Conservation (phyloP, 2,797 vertebrate species). For the Enteromius afrohamiltoni region DNA sequence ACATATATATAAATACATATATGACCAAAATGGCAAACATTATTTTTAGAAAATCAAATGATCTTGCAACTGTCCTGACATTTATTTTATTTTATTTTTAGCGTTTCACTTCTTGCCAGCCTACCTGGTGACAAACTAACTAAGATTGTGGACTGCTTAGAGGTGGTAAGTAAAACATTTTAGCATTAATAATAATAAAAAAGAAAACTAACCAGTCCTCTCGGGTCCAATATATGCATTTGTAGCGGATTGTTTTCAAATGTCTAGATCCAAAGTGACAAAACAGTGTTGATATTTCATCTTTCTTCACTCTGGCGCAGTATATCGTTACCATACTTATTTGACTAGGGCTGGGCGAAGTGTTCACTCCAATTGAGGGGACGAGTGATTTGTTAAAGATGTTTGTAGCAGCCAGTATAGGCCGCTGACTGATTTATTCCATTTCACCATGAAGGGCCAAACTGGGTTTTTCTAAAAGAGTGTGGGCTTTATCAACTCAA, state of each 20-base stretch:
- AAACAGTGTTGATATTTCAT: conserved; percentile 69
- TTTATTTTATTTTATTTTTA: conserved; percentile 63
- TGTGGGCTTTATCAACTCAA: conserved; percentile 59
- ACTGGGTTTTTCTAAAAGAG: conserved; percentile 54
- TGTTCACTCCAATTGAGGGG: conserved; percentile 66
- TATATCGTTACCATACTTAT: conserved; percentile 69
- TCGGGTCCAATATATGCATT: not conserved
- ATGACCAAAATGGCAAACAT: not conserved
- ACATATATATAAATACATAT: no score
- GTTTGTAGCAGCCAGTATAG: conserved; percentile 67
- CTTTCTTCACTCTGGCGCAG: conserved; percentile 66
- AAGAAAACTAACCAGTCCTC: not conserved
- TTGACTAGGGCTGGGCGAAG: conserved; percentile 72
- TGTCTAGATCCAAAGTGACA: conserved; percentile 58
- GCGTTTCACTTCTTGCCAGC: conserved; percentile 90
- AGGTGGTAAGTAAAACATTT: conserved; percentile 86
- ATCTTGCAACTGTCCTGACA: conserved; percentile 2
- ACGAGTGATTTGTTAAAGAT: conserved; percentile 75
- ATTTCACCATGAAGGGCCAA: conserved; percentile 46
- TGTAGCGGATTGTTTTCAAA: not conserved
- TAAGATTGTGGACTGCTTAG: conserved; percentile 94
- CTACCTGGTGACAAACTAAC: conserved; percentile 92
- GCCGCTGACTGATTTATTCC: conserved; percentile 56
- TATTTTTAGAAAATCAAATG: not conserved
- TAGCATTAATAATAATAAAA: not conserved